phyloP scores from a whole-genome alignment of 2,113 vertebrate genomes.

The Clarias batrachus region DNA sequence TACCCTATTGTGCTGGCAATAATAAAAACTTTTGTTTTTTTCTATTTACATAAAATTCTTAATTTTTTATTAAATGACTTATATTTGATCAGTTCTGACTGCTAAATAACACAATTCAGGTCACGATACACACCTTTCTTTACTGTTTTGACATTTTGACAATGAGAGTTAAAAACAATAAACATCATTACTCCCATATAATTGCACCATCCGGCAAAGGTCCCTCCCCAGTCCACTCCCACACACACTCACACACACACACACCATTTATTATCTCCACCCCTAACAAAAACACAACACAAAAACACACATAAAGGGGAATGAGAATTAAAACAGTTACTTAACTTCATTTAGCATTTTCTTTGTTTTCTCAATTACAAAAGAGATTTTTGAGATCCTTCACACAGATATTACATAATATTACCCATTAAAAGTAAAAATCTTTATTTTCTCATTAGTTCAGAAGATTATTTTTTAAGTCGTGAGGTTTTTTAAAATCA shows the following conservation, averaged over 20 bases:
- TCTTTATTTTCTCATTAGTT: background rate
- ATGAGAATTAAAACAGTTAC: background rate
- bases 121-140: background rate
- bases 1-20: background rate
- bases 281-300: constrained; percentile 12
- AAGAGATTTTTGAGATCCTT: background rate
- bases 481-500: too few species aligned
- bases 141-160: background rate
- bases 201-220: background rate
- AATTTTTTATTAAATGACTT: background rate
- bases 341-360: background rate
- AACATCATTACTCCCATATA: constrained; percentile 7
- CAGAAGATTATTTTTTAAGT: background rate
- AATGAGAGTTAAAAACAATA: constrained; percentile 24
- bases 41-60: background rate
- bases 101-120: background rate
- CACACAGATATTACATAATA: background rate
- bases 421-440: background rate
- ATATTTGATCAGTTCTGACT: background rate
- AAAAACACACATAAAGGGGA: constrained; percentile 9
- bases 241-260: constrained; percentile 17
- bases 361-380: background rate
- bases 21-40: background rate
- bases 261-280: background rate
- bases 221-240: background rate